phyloP scores from a whole-genome alignment of 2,888 invertebrate species.

The Unio delphinus region DNA sequence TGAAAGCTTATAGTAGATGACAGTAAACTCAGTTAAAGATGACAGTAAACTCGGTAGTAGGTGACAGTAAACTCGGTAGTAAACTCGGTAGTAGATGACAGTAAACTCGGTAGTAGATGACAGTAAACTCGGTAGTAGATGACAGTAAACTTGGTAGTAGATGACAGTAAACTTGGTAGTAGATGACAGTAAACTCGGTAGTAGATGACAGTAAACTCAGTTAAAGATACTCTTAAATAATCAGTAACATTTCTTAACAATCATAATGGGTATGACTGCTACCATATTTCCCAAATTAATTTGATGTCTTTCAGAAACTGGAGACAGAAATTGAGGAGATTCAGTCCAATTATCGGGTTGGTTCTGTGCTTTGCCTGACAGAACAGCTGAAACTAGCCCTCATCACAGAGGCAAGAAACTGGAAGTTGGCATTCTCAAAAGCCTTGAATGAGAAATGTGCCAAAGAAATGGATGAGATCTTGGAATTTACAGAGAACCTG shows the following conservation, averaged over 20 bases:
- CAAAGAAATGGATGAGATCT: slow-evolving; percentile 73
- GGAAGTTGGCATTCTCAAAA: slow-evolving; percentile 71
- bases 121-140: too few species aligned
- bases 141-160: too few species aligned
- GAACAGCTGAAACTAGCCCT: slow-evolving; percentile 85
- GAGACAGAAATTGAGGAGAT: slow-evolving; percentile 70
- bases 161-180: too few species aligned
- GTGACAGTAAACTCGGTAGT: too few species aligned
- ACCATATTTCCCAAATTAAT: neutral
- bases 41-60: too few species aligned
- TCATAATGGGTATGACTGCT: neutral
- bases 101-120: too few species aligned
- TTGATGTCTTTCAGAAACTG: slow-evolving; percentile 62
- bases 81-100: too few species aligned
- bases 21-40: too few species aligned
- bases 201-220: too few species aligned
- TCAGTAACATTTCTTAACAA: neutral
- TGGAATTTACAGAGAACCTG: slow-evolving; percentile 92
- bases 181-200: too few species aligned
- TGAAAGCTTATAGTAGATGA: too few species aligned
- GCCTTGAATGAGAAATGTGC: slow-evolving; percentile 71
- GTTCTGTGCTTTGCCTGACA: slow-evolving; percentile 67
- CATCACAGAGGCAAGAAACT: slow-evolving; percentile 76
- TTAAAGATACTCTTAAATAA: too few species aligned
- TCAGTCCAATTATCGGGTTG: slow-evolving; percentile 63